Base-by-base conservation (phyloP, 2,113 vertebrate species). In the Aptenodytes forsteri region DNA sequence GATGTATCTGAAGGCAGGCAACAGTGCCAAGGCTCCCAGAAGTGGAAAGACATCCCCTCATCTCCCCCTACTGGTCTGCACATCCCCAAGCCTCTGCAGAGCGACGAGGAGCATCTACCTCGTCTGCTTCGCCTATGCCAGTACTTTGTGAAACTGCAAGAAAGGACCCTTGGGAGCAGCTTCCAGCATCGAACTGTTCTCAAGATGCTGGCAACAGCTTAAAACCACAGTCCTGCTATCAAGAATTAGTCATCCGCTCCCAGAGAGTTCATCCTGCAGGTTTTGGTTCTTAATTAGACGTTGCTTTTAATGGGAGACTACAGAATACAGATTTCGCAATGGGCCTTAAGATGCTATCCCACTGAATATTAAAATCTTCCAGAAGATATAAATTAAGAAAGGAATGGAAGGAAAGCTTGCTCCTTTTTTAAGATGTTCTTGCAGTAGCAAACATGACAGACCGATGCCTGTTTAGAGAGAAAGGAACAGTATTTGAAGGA, bases 271-370 rank as follows among this genome's bases (percentile, higher is more conserved):
- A 90, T 97, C 59, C 78, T 83, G 27, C 71, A 90, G 90, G 47
- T 67, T 88, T 70, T 83, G 50, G 71, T 95, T 91, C 91, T 97
- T 97, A 96, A 92, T 96, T 93, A 97, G 93, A 80, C 18, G 16
- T 50, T 27, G 67, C 55, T 94, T 89, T 94, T 73, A 88, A 86
- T 49, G 89, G 65, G 59, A 93, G 62, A 66, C 55, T 91, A 77
- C 46, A 61, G 84, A 95, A 82, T 36, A 85, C 36, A 34, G 70
- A 93, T 85, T 95, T 91, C 15, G 4, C 61, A 70, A 36, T 17
- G 11, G 59, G 50, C n/a, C 79, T 94, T 58, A 32, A 52, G 75
- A 80, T 77, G 52, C 78, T 83, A 86, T 70, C 26, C 66, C 75
- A 50, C 58, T 40, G 75, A 93, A 83, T 88, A 93, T 62, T 66